Conservation (phyloP, 2,113 vertebrate species). For the Brachyistius frenatus region DNA sequence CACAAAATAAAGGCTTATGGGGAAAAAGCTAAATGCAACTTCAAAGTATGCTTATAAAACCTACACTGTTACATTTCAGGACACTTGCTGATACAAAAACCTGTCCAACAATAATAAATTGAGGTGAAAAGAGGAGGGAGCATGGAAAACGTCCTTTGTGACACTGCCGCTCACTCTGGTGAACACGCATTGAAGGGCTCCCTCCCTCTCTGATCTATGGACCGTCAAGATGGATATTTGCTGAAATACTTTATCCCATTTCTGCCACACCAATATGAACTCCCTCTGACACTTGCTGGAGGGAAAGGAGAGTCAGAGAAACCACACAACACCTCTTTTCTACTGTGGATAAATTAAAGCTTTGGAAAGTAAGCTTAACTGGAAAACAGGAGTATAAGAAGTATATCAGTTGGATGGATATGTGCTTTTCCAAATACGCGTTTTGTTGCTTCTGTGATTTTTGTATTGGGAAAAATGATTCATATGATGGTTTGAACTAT, state of each 20-base stretch:
- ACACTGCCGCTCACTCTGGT: conserved; percentile 70
- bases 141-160: conserved; percentile 67
- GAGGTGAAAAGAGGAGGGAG: conserved; percentile 68
- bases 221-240: conserved; percentile 74
- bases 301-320: conserved; percentile 42
- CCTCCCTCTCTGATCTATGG: conserved; percentile 76
- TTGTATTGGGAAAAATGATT: conserved; percentile 49
- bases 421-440: background rate
- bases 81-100: conserved; percentile 51
- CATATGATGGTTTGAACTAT: conserved; percentile 40
- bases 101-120: conserved; percentile 69
- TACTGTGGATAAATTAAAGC: conserved; percentile 60
- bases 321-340: conserved; percentile 42
- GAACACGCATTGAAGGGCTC: conserved; percentile 63
- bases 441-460: conserved; percentile 1
- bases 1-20: background rate
- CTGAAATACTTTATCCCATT: conserved; percentile 75
- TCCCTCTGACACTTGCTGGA: conserved; percentile 70
- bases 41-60: conserved; percentile 13
- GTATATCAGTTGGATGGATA: background rate
- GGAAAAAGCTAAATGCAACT: background rate
- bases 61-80: conserved; percentile 16
- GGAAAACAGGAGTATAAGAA: background rate
- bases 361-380: conserved; percentile 21
- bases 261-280: conserved; percentile 63